Base-by-base conservation (phyloP, 2,888 invertebrate genomes). In the Pristionchus maxplancki region DNA sequence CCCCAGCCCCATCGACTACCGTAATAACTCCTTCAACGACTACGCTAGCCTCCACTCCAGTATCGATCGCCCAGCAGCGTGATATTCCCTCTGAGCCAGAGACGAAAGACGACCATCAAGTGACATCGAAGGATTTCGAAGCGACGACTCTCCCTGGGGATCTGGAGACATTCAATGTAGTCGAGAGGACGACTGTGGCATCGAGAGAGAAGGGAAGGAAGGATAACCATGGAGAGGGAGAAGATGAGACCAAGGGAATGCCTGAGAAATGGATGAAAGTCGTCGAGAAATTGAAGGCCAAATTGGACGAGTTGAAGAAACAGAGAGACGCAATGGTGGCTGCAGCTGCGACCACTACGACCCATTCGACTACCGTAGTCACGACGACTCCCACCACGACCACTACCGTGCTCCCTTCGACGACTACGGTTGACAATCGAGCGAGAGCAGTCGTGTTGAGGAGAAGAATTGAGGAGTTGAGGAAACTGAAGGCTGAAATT, bases 221-320 rank as follows among this genome's bases (percentile, higher is more conserved):
- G 13, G 40, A 15, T 5, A n/a, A 85, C 17, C 6, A 62, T 28
- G 85, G 31, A 44, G 86, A 50, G 11, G 81, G 20, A 17, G 58
- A 78, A 17, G 81, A 78, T 20, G 78, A 78, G 15, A 81, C 34
- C 58, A 53, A 58, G n/a, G 88, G 62, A 28, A 88, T 88, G 81
- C 88, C 88, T 28, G 88, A 78, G 37, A 88, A 88, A 37, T 88
- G 88, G 88, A 58, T 20, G 62, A 50, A 40, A 24, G 40, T 88
- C 15, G 88, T 88, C 4, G 88, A 88, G 78, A 78, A 81, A 11
- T 53, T 88, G 13, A 50, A 64, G 62, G 37, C 40, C 31, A 88
- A 88, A 34, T 40, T 88, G 53, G 88, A 53, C 11, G 88, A 88
- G 40, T 37, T 88, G 28, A 78, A 81, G 62, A 24, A n/a, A 6